phyloP scores from a whole-genome alignment of 2,888 invertebrate species.

The Euclidia mi region DNA sequence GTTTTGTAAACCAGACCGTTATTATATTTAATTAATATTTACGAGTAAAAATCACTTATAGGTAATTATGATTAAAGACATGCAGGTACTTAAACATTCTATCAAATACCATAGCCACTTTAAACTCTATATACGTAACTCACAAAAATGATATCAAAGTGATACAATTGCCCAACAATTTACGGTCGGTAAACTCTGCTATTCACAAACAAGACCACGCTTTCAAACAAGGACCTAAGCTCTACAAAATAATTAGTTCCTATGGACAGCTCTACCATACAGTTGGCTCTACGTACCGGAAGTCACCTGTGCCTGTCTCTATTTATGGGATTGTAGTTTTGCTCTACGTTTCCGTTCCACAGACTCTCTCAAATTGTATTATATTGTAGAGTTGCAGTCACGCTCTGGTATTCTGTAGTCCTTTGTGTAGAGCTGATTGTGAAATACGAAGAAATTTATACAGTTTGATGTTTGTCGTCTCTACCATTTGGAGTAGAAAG shows the following conservation, averaged over 20 bases:
- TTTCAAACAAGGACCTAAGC: constrained; percentile 22
- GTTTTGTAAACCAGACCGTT: too few species aligned
- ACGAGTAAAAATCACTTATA: too few species aligned
- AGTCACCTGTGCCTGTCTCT: constrained; percentile 51
- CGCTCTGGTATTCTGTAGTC: constrained; percentile 11
- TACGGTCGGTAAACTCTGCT: constrained; percentile 13
- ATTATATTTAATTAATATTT: too few species aligned
- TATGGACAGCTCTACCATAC: constrained; percentile 13
- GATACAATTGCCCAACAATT: constrained; percentile 12
- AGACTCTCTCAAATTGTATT: constrained; percentile 24
- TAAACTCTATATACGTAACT: too few species aligned
- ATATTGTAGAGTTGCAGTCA: constrained; percentile 21
- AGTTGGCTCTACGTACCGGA: constrained; percentile 27
- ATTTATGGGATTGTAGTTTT: constrained; percentile 56
- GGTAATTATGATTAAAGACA: too few species aligned
- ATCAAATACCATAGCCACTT: too few species aligned
- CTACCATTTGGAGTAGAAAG: not conserved
- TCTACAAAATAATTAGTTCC: constrained; percentile 45
- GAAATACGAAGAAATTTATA: constrained; percentile 13
- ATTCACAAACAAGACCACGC: constrained; percentile 15
- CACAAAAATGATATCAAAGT: too few species aligned
- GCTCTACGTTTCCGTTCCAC: constrained; percentile 20
- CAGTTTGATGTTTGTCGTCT: constrained; percentile 5
- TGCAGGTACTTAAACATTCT: too few species aligned
- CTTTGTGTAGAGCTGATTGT: constrained; percentile 22